Percentiles rank a stretch among this genome's conserved stretches.
Conservation (phyloP, 2,113 vertebrate species). For the Stegastes partitus region DNA sequence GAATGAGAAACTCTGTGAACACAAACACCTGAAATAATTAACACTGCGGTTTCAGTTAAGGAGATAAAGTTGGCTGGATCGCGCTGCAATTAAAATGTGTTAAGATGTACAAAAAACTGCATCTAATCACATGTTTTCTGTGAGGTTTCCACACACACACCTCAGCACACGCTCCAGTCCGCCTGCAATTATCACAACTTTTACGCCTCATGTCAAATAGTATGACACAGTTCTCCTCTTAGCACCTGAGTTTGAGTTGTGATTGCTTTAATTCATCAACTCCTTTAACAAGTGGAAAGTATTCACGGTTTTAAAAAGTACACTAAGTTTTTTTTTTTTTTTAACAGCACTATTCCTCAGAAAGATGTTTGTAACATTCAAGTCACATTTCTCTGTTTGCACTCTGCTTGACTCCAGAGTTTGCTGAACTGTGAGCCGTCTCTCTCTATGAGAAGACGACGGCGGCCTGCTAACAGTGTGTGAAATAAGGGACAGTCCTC, state of each 20-base stretch:
- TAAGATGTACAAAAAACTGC: too few relatives aligned
- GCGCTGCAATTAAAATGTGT: too few relatives aligned
- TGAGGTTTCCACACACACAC: too few relatives aligned
- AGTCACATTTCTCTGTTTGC: background rate
- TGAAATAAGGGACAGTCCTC: conserved; percentile 28
- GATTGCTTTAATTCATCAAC: too few relatives aligned
- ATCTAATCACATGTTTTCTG: too few relatives aligned
- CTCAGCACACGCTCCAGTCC: too few relatives aligned
- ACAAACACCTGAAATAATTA: too few relatives aligned
- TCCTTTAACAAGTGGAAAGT: background rate
- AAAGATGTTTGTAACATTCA: background rate
- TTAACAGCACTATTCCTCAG: background rate
- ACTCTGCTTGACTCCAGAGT: background rate
- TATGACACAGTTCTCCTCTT: background rate
- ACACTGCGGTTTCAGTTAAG: too few relatives aligned
- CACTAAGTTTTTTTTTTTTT: too few relatives aligned
- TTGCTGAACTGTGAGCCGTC: conserved; percentile 13
- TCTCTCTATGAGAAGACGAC: background rate
- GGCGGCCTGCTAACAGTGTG: conserved; percentile 12
- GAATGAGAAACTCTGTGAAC: too few relatives aligned
- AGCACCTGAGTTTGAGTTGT: too few relatives aligned
- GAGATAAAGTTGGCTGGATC: too few relatives aligned
- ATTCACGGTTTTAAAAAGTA: background rate
- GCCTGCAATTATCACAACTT: background rate
- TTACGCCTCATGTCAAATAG: background rate